Evolutionary conservation across 2,797 vertebrate genomes (phyloP).

Genomic region (Bradypodion pumilum): DNA sequence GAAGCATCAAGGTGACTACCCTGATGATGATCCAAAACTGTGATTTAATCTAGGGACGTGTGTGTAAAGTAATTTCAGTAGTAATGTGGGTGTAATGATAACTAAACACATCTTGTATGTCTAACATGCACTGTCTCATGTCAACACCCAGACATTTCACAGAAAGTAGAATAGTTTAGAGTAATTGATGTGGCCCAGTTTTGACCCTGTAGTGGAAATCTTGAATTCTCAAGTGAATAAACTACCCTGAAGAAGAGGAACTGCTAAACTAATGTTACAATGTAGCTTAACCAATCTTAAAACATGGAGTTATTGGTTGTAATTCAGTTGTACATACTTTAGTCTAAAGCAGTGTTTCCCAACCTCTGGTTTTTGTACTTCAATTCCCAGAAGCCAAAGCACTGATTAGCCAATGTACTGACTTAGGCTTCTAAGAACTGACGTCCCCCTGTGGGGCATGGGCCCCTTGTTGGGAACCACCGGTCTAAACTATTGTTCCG

Average conservation of each 20-base stretch:
- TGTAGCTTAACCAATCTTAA: slow-evolving; percentile 48
- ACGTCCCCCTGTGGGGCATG: too few species aligned
- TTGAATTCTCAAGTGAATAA: slow-evolving; percentile 55
- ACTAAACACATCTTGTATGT: neutral
- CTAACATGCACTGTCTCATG: slow-evolving; percentile 61
- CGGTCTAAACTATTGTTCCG: slow-evolving; percentile 39
- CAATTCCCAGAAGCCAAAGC: too few species aligned
- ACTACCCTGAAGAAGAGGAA: slow-evolving; percentile 33
- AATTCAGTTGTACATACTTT: neutral
- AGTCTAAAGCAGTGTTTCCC: too few species aligned
- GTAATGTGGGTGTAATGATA: slow-evolving; percentile 57
- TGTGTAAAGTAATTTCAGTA: slow-evolving; percentile 53
- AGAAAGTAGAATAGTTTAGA: slow-evolving; percentile 43
- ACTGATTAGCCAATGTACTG: too few species aligned
- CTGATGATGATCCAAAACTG: slow-evolving; percentile 48
- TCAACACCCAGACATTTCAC: slow-evolving; percentile 57
- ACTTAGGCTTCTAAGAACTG: too few species aligned
- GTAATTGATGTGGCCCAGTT: slow-evolving; percentile 24
- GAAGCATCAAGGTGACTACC: neutral
- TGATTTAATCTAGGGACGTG: slow-evolving; percentile 65
- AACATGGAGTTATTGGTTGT: slow-evolving; percentile 15
- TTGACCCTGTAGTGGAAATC: slow-evolving; percentile 32
- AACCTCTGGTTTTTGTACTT: too few species aligned
- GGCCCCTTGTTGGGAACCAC: too few species aligned
- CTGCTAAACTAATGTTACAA: slow-evolving; percentile 37